Evolutionary conservation across 2,113 vertebrate species (phyloP).

Genomic region (Gymnorhina tibicen): DNA sequence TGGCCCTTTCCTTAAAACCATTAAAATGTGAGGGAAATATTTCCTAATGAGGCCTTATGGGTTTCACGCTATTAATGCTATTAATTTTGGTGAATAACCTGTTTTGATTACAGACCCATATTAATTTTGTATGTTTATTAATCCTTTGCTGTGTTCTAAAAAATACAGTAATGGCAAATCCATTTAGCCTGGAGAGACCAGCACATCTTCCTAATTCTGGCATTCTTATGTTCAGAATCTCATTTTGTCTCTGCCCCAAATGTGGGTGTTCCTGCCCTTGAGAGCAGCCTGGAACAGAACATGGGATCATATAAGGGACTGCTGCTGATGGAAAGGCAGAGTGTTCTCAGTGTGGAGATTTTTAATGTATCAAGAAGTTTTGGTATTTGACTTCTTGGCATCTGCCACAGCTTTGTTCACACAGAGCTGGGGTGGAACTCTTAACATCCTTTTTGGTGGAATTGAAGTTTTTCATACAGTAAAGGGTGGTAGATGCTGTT

Average conservation of each 20-base stretch:
- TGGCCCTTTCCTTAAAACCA: background rate
- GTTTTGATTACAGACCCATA: background rate
- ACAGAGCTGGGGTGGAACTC: background rate
- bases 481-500: background rate
- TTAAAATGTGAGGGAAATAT: background rate
- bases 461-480: background rate
- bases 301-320: fast-evolving
- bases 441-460: background rate
- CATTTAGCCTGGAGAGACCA: background rate
- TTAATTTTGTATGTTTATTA: background rate
- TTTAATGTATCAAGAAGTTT: background rate
- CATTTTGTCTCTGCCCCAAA: background rate
- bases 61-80: background rate
- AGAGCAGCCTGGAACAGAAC: background rate
- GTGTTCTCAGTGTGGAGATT: background rate
- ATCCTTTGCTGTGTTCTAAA: background rate
- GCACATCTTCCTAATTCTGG: background rate
- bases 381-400: background rate
- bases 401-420: background rate
- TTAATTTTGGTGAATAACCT: background rate
- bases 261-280: background rate
- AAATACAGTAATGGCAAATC: background rate
- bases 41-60: background rate
- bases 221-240: background rate
- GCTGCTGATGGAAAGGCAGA: background rate